phyloP scores from a whole-genome alignment of 2,797 vertebrate genomes.

The Danio choprae region DNA sequence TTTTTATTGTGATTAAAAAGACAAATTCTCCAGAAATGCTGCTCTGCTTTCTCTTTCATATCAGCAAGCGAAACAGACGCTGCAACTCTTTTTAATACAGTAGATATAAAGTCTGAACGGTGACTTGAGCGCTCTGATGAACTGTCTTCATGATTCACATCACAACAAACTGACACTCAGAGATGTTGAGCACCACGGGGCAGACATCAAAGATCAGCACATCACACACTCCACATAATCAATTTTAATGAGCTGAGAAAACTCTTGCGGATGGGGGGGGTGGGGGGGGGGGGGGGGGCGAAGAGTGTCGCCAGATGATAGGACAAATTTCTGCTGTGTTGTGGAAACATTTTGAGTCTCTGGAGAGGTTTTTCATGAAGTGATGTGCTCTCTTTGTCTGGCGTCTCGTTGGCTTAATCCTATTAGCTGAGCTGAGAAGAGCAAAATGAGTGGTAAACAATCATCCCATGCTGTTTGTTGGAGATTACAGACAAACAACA shows the following conservation, averaged over 20 bases:
- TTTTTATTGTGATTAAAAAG: background rate
- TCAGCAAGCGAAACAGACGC: background rate
- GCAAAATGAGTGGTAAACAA: slow-evolving; percentile 30
- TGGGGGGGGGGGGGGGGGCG: slow-evolving; percentile 27
- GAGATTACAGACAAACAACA: slow-evolving; percentile 50
- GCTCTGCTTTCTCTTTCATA: background rate
- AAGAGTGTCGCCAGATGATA: slow-evolving; percentile 39
- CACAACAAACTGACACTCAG: slow-evolving; percentile 22
- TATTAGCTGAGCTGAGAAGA: slow-evolving; percentile 50
- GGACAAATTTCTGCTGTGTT: slow-evolving; percentile 28
- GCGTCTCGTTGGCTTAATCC: slow-evolving; percentile 56
- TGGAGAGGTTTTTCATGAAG: slow-evolving; percentile 39
- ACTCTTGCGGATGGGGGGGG: background rate
- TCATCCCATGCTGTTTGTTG: slow-evolving; percentile 44
- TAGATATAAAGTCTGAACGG: background rate
- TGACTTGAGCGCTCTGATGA: background rate
- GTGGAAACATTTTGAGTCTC: slow-evolving; percentile 31
- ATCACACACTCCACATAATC: slow-evolving; percentile 9
- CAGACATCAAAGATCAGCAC: slow-evolving; percentile 33
- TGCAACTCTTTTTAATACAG: too few relatives aligned
- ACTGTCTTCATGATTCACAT: slow-evolving; percentile 17
- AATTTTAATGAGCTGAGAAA: slow-evolving; percentile 29
- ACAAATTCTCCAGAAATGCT: background rate
- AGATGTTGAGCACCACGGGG: slow-evolving; percentile 25
- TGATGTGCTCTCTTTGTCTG: slow-evolving; percentile 23